Evolutionary conservation across 2,888 invertebrate genomes (phyloP).

Genomic region (Girardia tigrina): DNA sequence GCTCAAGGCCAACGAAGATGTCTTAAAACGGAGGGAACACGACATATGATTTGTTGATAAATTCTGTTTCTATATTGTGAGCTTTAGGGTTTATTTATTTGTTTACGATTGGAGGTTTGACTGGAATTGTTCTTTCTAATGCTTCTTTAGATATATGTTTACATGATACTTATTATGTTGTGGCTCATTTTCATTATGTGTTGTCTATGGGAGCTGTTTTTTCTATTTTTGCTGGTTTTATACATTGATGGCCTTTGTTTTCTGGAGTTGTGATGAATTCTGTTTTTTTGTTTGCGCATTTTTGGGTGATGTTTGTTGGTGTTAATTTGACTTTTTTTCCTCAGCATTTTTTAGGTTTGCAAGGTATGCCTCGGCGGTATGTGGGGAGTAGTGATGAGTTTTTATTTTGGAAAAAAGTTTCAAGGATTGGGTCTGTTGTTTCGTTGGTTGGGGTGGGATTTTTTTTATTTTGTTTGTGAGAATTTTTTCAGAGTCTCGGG

Average conservation of each 20-base stretch:
- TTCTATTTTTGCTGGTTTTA: conserved; percentile 63
- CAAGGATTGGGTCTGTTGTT: too few species aligned
- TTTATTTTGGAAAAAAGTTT: too few species aligned
- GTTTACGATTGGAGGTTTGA: conserved; percentile 61
- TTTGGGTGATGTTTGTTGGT: conserved; percentile 59
- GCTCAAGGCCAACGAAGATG: too few species aligned
- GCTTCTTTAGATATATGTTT: conserved; percentile 63
- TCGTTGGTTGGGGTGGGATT: too few species aligned
- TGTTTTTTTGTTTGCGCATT: conserved; percentile 51
- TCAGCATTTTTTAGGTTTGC: conserved; percentile 61
- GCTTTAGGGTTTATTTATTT: conserved; percentile 63
- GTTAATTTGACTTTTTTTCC: conserved; percentile 66
- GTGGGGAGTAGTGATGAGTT: too few species aligned
- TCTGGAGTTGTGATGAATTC: conserved; percentile 56
- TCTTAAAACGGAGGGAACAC: too few species aligned
- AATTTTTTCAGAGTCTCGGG: too few species aligned
- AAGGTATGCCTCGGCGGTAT: conserved; percentile 63
- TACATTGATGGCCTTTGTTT: conserved; percentile 62
- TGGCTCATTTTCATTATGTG: conserved; percentile 67
- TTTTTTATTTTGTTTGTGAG: too few species aligned
- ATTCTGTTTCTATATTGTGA: conserved; percentile 58
- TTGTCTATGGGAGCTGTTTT: conserved; percentile 62
- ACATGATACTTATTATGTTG: conserved; percentile 69
- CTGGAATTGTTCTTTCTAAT: conserved; percentile 53
- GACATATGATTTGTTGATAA: too few species aligned